Percentiles rank a stretch among this genome's conserved stretches.
Conservation (phyloP, 2,113 vertebrate species). For the Hippopotamus amphibius region DNA sequence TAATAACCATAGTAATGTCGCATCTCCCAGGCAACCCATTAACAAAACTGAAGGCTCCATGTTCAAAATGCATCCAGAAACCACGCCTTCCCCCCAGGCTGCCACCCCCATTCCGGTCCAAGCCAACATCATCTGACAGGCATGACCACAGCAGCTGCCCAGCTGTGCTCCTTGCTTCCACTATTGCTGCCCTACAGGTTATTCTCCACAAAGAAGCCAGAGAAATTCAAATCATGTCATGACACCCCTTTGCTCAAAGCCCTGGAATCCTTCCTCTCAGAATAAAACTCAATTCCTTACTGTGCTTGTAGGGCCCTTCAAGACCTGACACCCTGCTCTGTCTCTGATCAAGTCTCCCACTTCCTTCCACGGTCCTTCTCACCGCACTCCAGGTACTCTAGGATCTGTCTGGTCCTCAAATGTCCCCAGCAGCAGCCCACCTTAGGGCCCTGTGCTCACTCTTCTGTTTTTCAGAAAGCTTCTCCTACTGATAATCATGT, state of each 20-base stretch:
- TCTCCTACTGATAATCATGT: neutral
- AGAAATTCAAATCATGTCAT: neutral
- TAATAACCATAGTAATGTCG: neutral
- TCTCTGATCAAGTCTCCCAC: neutral
- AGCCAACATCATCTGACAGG: neutral
- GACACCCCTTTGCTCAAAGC: neutral
- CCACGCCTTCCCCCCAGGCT: neutral
- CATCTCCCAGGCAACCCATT: neutral
- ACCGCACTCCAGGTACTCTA: neutral
- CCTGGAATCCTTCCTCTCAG: neutral
- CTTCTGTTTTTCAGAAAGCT: neutral
- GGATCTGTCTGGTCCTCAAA: neutral
- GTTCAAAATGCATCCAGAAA: neutral
- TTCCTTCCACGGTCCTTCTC: neutral
- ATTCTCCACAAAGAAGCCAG: neutral
- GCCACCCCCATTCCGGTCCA: neutral
- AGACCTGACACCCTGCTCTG: neutral
- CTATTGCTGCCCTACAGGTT: neutral
- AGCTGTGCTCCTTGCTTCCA: neutral
- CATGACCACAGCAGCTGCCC: neutral
- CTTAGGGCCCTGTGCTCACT: neutral
- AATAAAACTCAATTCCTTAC: neutral
- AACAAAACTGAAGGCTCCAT: neutral
- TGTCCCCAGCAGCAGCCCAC: neutral
- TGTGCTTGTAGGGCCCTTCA: neutral